These are phyloP conservation scores for Hymenopus coronatus DNA, from an alignment of 2,888 invertebrate species.

Conservation along the genomic window DNA sequence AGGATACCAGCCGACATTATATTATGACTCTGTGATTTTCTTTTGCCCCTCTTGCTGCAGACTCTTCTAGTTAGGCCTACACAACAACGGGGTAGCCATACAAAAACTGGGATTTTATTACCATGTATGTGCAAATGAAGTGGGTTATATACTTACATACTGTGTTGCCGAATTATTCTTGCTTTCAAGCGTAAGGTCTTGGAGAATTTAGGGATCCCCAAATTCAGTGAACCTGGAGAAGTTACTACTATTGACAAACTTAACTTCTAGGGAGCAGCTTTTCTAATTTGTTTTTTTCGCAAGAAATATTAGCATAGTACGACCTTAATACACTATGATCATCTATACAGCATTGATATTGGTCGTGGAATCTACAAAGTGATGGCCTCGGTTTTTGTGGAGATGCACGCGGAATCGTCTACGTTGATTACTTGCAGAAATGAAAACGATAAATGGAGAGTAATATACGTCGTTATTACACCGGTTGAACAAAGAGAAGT, in stretches of 20 bases:
- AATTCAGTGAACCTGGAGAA: neutral
- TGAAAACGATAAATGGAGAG: too few species aligned
- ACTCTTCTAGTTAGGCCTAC: neutral
- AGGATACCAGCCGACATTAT: slow-evolving; percentile 33
- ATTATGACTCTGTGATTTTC: slow-evolving; percentile 13
- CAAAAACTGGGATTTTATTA: neutral
- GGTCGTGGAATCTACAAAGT: too few species aligned
- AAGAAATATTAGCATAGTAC: too few species aligned
- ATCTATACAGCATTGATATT: too few species aligned
- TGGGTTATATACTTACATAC: neutral
- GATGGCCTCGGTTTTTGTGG: too few species aligned
- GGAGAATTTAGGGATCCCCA: neutral
- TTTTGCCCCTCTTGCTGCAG: neutral
- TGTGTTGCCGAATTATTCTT: neutral
- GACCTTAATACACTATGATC: too few species aligned
- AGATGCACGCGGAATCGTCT: too few species aligned
- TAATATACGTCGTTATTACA: too few species aligned
- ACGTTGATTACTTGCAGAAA: too few species aligned
- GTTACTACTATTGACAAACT: neutral
- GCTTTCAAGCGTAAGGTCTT: neutral
- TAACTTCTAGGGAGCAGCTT: too few species aligned
- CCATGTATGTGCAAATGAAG: neutral
- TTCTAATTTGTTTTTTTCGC: too few species aligned
- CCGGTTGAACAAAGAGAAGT: too few species aligned
- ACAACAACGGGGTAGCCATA: neutral